These are phyloP conservation scores for Hyposoter dolosus DNA, from an alignment of 2,888 invertebrate genomes.

Conservation along the genomic window DNA sequence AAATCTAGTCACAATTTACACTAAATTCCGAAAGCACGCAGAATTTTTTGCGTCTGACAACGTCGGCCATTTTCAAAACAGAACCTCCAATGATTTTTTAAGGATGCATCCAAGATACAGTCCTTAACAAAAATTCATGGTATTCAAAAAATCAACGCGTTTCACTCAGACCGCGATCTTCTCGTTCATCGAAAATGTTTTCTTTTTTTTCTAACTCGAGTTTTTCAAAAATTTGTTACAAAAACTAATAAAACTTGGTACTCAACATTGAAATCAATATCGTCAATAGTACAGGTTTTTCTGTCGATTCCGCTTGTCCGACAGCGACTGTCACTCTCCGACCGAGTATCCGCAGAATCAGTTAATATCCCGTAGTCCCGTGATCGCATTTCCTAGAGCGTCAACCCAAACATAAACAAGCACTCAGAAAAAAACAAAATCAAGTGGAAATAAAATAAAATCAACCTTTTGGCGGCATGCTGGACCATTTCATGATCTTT, in stretches of 20 bases:
- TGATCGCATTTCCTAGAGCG: background rate
- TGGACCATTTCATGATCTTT: background rate
- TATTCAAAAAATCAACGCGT: background rate
- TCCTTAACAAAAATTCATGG: background rate
- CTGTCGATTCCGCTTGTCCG: background rate
- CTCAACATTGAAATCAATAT: background rate
- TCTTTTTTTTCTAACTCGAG: background rate
- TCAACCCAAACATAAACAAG: background rate
- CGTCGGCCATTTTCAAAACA: constrained; percentile 35
- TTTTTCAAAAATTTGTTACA: background rate
- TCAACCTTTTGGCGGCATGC: background rate
- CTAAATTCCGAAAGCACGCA: background rate
- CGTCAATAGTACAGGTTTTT: background rate
- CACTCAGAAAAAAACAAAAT: background rate
- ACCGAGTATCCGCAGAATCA: background rate
- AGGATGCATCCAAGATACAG: background rate
- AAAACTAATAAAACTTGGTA: background rate
- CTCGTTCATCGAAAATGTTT: background rate
- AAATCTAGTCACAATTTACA: background rate
- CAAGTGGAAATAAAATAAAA: background rate
- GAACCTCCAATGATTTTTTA: constrained; percentile 7
- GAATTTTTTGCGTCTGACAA: background rate
- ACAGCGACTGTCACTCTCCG: background rate
- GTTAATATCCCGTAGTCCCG: background rate
- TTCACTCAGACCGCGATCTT: background rate